Percentiles rank a stretch among this genome's conserved stretches.
These are phyloP conservation scores for Megamerina dolium DNA, from an alignment of 2,888 invertebrate genomes.

Conservation along the genomic window DNA sequence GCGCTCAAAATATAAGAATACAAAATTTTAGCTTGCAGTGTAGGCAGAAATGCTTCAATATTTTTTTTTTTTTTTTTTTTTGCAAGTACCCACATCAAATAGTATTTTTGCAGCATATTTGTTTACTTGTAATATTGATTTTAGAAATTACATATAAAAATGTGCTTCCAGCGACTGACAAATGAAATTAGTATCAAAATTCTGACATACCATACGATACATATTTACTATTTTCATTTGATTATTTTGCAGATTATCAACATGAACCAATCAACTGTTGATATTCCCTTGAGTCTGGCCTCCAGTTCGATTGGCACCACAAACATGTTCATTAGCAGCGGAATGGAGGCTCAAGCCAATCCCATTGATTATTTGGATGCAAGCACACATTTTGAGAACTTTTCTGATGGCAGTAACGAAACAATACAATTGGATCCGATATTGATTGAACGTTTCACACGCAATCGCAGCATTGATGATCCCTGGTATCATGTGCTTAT, in stretches of 20 bases:
- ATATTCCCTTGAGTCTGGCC: neutral
- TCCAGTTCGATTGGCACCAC: neutral
- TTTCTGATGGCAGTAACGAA: slow-evolving; percentile 10
- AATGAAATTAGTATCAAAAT: too few relatives aligned
- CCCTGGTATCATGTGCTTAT: slow-evolving; percentile 63
- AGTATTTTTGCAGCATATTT: too few relatives aligned
- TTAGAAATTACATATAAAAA: too few relatives aligned
- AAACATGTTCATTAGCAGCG: slow-evolving; percentile 9
- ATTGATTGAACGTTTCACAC: slow-evolving; percentile 55
- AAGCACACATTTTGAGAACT: slow-evolving; percentile 3
- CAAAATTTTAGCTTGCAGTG: too few relatives aligned
- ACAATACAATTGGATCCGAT: slow-evolving; percentile 26
- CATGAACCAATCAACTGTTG: slow-evolving; percentile 34
- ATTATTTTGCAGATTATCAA: slow-evolving; percentile 29
- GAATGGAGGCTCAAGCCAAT: slow-evolving; percentile 12
- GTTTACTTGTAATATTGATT: too few relatives aligned
- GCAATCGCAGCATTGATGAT: slow-evolving; percentile 67
- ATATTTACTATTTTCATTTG: neutral
- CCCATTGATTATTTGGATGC: slow-evolving; percentile 25
- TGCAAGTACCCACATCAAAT: too few relatives aligned
- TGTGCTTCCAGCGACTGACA: too few relatives aligned
- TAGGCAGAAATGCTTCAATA: too few relatives aligned
- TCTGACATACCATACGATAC: too few relatives aligned
- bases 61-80: too few relatives aligned
- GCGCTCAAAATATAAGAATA: too few relatives aligned